Base-by-base conservation (phyloP, 2,888 invertebrate species). In the Drosophila hawaiiensis region DNA sequence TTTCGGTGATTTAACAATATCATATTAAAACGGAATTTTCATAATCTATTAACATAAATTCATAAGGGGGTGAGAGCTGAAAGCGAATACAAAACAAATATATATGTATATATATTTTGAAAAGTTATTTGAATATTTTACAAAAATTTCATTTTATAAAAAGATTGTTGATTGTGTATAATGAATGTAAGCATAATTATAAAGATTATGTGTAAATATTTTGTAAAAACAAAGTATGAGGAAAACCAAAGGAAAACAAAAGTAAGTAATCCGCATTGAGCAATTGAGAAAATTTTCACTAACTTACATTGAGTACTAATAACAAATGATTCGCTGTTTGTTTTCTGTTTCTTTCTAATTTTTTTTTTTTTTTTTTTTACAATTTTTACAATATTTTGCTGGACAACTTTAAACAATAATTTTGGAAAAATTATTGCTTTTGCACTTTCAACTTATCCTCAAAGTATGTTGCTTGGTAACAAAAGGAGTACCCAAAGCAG, bases 361-460 rank as follows among this genome's bases (percentile, higher is more conserved):
- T 63, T 33, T 63, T 59, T 72, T 41, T 14, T 50, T 37, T 28
- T 73, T 62, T 33, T 74, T 63, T 74, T 41, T 78, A 78, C 78
- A 78, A 59, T 70, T 78, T 78, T 61, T 74, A 78, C 78, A 78
- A 59, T 59, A 49, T 69, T 68, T 74, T 58, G 66, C 47, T 68
- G 74, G 62, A 49, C 63, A 68, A 54, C 37, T 68, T 64, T 19
- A 37, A 47, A 25, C 16, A 16, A 25, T 35, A 67, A 60, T 50
- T 55, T 74, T 31, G 2, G 52, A 43, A 59, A 29, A 52, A 67
- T 63, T 77, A 67, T 78, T 78, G 75, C 68, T 53, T 56, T 41
- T 78, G 56, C 67, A 70, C 78, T 68, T 79, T 79, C 10, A 16
- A 66, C 81, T 72, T 75, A 62, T 50, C 28, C 53, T 69, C 68